These are phyloP conservation scores for Caenorhabditis brenneri DNA, from an alignment of 1,140 invertebrate genomes.

Conservation along the genomic window DNA sequence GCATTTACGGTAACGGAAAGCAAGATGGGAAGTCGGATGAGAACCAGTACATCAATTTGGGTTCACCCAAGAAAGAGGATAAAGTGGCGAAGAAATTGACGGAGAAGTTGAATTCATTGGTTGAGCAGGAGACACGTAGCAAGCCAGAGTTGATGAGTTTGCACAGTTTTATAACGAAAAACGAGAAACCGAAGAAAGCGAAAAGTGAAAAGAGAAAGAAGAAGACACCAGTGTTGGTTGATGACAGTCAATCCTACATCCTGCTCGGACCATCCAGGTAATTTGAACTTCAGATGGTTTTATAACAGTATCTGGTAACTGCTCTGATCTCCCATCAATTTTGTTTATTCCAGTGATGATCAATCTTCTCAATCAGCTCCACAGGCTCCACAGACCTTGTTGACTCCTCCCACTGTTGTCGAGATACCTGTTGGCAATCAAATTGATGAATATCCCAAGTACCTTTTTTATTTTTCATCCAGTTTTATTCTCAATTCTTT, in stretches of 20 bases:
- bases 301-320: too few species aligned
- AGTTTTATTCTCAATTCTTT: not conserved
- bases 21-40: not conserved
- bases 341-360: not conserved
- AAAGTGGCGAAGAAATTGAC: not conserved
- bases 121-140: not conserved
- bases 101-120: not conserved
- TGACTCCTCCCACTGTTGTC: too few species aligned
- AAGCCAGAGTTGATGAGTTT: slow-evolving; percentile 22
- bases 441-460: not conserved
- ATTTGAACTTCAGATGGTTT: not conserved
- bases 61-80: not conserved
- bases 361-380: not conserved
- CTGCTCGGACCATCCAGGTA: not conserved
- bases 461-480: not conserved
- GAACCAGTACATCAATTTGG: slow-evolving; percentile 12
- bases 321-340: too few species aligned
- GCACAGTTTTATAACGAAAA: not conserved
- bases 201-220: slow-evolving; percentile 6
- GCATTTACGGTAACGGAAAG: not conserved
- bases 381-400: not conserved
- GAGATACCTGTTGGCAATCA: not conserved
- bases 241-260: not conserved
- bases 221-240: not conserved
- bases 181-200: not conserved